Percentiles rank a stretch among this genome's conserved stretches.
Conservation (phyloP, 1,140 invertebrate genomes). For the Listronotus bonariensis region DNA sequence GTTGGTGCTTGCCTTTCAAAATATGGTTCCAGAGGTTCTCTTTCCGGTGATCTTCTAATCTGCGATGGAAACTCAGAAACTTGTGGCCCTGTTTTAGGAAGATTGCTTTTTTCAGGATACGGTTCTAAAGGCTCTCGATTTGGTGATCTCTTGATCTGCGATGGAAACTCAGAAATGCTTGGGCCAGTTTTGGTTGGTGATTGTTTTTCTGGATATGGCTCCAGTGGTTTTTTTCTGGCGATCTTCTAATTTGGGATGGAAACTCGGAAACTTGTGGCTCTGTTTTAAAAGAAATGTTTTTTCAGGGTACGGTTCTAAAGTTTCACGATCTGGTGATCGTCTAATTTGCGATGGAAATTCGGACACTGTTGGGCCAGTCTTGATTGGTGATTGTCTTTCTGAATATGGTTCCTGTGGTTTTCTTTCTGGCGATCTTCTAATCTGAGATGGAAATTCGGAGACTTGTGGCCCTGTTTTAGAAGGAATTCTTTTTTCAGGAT, state of each 20-base stretch:
- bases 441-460: constrained; percentile 41
- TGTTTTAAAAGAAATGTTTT: no score
- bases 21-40: constrained; percentile 31
- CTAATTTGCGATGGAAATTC: constrained; percentile 31
- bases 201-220: constrained; percentile 38
- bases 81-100: constrained; percentile 15
- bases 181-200: constrained; percentile 20
- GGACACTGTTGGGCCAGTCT: constrained; percentile 16
- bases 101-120: constrained; percentile 36
- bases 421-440: constrained; percentile 38
- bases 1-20: constrained; percentile 32
- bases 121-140: constrained; percentile 32
- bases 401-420: constrained; percentile 28
- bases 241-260: constrained; percentile 41
- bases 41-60: constrained; percentile 33
- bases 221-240: constrained; percentile 41
- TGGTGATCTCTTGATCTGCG: constrained; percentile 40
- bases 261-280: no score
- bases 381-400: constrained; percentile 15
- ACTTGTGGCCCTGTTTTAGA: constrained; percentile 16
- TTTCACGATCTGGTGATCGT: no score
- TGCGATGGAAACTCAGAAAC: constrained; percentile 38
- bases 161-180: constrained; percentile 31
- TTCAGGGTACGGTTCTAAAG: no score
- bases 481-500: constrained; percentile 31